Evolutionary conservation across 2,888 invertebrate genomes (phyloP).

Genomic region (Apocheima hispidaria): DNA sequence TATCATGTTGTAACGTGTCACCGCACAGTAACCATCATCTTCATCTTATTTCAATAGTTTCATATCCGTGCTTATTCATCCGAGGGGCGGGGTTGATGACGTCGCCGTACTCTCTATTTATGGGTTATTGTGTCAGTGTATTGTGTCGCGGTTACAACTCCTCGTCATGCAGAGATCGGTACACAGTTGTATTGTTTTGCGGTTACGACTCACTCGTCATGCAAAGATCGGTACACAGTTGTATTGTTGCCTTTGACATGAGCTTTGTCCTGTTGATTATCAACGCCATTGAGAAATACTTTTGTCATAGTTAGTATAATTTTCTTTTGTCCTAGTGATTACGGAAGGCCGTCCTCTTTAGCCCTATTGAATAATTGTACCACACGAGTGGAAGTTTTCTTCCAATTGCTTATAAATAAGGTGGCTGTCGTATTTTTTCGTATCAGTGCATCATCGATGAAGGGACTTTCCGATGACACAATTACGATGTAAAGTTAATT

Average conservation of each 20-base stretch:
- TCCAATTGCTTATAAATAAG: too few relatives aligned
- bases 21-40: too few relatives aligned
- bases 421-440: too few relatives aligned
- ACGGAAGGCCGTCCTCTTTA: too few relatives aligned
- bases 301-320: not conserved
- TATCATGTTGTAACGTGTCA: too few relatives aligned
- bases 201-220: not conserved
- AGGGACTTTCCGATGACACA: too few relatives aligned
- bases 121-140: slow-evolving; percentile 24
- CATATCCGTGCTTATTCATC: not conserved
- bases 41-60: not conserved
- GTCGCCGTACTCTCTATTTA: not conserved
- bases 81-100: not conserved
- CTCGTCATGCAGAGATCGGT: slow-evolving; percentile 1
- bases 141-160: slow-evolving; percentile 5
- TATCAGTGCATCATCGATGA: too few relatives aligned
- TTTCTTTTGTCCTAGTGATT: too few relatives aligned
- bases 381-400: too few relatives aligned
- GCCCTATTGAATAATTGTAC: too few relatives aligned
- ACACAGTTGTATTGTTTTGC: not conserved
- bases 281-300: not conserved
- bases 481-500: too few relatives aligned
- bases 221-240: not conserved
- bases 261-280: not conserved
- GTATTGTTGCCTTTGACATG: not conserved